phyloP scores from a whole-genome alignment of 2,888 invertebrate genomes.

The Rhamnusium bicolor region DNA sequence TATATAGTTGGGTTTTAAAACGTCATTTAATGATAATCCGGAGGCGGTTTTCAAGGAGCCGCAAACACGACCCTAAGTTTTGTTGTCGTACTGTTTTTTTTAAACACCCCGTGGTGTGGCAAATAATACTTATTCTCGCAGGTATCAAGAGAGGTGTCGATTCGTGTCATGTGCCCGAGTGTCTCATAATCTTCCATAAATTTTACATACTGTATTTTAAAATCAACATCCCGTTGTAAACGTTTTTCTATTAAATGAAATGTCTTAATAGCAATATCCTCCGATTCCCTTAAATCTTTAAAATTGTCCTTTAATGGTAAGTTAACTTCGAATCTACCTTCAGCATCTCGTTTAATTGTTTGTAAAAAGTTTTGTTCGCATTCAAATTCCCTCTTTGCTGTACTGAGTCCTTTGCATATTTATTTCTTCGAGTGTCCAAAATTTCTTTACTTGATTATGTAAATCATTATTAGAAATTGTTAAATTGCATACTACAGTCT shows the following conservation, averaged over 20 bases:
- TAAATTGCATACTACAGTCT: background rate
- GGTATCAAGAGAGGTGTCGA: background rate
- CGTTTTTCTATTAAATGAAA: slow-evolving; percentile 47
- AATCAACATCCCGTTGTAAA: slow-evolving; percentile 43
- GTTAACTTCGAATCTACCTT: slow-evolving; percentile 50
- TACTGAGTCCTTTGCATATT: background rate
- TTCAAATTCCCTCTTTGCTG: background rate
- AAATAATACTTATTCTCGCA: slow-evolving; percentile 50
- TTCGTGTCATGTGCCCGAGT: slow-evolving; percentile 40
- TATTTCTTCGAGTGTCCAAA: background rate
- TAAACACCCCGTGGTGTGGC: slow-evolving; percentile 64
- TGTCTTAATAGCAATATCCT: too few species aligned
- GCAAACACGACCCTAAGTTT: slow-evolving; percentile 60
- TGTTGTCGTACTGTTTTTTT: slow-evolving; percentile 57
- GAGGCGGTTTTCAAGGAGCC: slow-evolving; percentile 53
- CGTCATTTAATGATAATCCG: slow-evolving; percentile 62
- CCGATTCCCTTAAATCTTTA: slow-evolving; percentile 41
- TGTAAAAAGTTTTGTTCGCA: background rate
- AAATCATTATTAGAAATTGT: background rate
- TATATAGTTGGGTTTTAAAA: slow-evolving; percentile 58
- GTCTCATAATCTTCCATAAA: slow-evolving; percentile 46
- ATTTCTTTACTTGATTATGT: background rate
- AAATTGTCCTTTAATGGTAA: slow-evolving; percentile 50
- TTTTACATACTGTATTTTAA: slow-evolving; percentile 40
- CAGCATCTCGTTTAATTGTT: background rate